Percentiles rank a stretch among this genome's conserved stretches.
Conservation (phyloP, 2,797 vertebrate genomes). For the Hylomyscus alleni region DNA sequence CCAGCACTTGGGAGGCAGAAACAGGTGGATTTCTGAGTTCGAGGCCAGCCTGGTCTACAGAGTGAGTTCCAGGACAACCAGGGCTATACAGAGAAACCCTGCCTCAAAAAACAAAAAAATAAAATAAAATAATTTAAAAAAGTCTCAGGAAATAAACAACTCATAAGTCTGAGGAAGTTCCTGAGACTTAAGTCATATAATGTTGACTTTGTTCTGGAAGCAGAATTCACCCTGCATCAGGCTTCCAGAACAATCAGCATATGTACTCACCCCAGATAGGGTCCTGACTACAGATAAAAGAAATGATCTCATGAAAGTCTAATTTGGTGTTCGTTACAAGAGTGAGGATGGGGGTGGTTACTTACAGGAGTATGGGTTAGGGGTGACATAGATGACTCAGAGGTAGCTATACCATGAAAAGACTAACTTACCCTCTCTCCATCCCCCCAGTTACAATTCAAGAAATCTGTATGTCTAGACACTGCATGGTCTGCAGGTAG, state of each 20-base stretch:
- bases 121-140: too few relatives aligned
- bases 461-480: not conserved
- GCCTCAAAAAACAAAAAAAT: too few relatives aligned
- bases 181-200: not conserved
- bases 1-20: too few relatives aligned
- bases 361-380: not conserved
- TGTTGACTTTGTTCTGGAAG: not conserved
- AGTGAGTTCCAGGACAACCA: too few relatives aligned
- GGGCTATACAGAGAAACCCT: too few relatives aligned
- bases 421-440: not conserved
- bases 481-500: not conserved
- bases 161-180: not conserved
- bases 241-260: not conserved
- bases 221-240: not conserved
- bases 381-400: too few relatives aligned
- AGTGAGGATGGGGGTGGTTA: not conserved
- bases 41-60: too few relatives aligned
- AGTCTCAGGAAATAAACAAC: not conserved
- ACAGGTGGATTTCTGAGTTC: too few relatives aligned
- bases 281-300: not conserved
- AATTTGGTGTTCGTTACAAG: not conserved
- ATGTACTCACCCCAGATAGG: not conserved
- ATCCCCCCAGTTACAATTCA: not conserved
- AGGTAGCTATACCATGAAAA: not conserved
- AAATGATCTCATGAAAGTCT: not conserved